A percentile compares a stretch with the other conserved stretches of the same genome.
Conservation (phyloP, 2,113 vertebrate species). For the Axis porcinus region DNA sequence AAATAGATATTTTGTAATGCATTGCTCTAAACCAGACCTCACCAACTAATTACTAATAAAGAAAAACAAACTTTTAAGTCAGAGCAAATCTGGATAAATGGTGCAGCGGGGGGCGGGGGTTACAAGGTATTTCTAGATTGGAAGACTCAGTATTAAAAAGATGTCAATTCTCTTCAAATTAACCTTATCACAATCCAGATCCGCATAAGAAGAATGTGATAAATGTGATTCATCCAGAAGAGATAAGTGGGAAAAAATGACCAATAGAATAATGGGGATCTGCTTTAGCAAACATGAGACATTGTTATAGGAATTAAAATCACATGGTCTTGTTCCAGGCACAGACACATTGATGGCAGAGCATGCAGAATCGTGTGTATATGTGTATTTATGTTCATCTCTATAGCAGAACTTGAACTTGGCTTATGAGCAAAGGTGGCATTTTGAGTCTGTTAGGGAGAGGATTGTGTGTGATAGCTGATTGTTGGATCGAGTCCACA, state of each 20-base stretch:
- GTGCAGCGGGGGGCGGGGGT: accelerated
- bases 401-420: background rate
- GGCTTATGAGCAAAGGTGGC: background rate
- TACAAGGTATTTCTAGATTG: accelerated
- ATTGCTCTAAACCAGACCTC: background rate
- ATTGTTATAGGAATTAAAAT: background rate
- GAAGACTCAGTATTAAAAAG: background rate
- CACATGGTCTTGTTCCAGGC: background rate
- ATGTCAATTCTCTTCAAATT: background rate
- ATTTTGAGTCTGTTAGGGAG: background rate
- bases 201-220: background rate
- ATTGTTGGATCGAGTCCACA: background rate
- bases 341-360: background rate
- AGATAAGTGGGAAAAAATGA: background rate
- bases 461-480: background rate
- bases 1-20: background rate
- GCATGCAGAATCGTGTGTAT: accelerated
- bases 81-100: background rate
- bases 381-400: background rate
- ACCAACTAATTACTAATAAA: background rate
- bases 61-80: background rate
- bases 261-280: background rate
- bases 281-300: background rate
- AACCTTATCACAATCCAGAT: background rate
- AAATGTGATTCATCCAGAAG: background rate